Percentiles rank a stretch among this genome's conserved stretches.
phyloP scores from a whole-genome alignment of 2,888 invertebrate species.

The Ametastegia equiseti region DNA sequence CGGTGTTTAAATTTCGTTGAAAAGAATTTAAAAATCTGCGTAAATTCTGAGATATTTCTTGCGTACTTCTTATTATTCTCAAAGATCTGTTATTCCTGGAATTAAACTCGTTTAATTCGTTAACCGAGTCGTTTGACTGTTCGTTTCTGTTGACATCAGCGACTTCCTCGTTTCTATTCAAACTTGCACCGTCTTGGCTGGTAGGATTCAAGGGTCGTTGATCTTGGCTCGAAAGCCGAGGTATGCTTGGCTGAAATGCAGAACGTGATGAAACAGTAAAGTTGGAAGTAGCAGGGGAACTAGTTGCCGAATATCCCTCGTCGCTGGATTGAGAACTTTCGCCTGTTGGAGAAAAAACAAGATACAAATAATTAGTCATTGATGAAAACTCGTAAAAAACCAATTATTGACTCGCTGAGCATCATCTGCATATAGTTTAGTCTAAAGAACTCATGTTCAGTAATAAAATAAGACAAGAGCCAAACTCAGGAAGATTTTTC shows the following conservation, averaged over 20 bases:
- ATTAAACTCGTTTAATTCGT: conserved; percentile 28
- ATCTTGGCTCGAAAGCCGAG: conserved; percentile 52
- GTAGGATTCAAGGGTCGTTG: conserved; percentile 74
- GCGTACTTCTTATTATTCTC: conserved; percentile 50
- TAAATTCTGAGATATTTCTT: conserved; percentile 48
- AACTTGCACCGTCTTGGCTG: conserved; percentile 74
- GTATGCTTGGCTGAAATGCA: conserved; percentile 70
- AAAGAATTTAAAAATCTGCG: conserved; percentile 53
- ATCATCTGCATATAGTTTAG: no score
- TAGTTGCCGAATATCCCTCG: conserved; percentile 57
- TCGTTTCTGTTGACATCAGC: conserved; percentile 22
- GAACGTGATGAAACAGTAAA: conserved; percentile 69
- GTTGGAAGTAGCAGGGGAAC: conserved; percentile 57
- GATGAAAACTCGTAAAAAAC: no score
- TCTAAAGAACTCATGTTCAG: no score
- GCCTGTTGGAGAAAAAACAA: conserved; percentile 43
- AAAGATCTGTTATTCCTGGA: conserved; percentile 40
- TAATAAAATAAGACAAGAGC: not conserved
- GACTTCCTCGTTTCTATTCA: conserved; percentile 73
- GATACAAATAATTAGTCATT: not conserved
- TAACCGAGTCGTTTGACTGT: conserved; percentile 28
- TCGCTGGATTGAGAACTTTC: conserved; percentile 66
- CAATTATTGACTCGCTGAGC: no score
- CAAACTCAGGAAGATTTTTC: no score
- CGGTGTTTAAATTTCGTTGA: conserved; percentile 52